Evolutionary conservation across 2,113 vertebrate genomes (phyloP).

Genomic region (Ciconia stormi): DNA sequence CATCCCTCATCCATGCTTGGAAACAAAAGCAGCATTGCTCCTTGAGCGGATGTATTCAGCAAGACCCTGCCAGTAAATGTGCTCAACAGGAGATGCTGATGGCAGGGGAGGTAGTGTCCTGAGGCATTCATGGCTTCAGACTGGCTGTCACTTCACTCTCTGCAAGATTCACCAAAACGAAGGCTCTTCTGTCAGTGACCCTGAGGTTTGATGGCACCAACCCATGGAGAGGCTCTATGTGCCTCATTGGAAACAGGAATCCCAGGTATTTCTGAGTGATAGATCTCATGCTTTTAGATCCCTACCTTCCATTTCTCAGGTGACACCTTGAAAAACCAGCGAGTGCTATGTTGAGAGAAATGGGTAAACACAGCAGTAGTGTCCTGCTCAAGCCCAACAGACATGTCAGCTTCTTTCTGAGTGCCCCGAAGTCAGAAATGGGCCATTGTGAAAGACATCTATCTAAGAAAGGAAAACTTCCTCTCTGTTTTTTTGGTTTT

Average conservation of each 20-base stretch:
- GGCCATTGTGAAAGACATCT: not conserved
- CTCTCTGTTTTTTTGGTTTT: not conserved
- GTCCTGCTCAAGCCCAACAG: rapidly evolving
- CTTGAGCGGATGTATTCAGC: not conserved
- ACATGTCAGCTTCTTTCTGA: not conserved
- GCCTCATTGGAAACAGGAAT: not conserved
- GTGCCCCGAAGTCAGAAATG: not conserved
- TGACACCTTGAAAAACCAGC: not conserved
- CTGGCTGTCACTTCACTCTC: not conserved
- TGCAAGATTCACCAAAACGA: not conserved
- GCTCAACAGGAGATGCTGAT: not conserved
- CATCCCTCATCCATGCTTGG: not conserved
- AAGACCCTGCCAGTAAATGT: not conserved
- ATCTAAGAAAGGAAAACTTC: not conserved
- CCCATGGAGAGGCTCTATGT: not conserved
- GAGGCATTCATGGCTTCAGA: not conserved
- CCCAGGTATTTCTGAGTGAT: not conserved
- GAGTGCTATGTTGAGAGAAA: not conserved
- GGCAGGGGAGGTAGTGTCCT: not conserved
- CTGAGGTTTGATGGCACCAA: not conserved
- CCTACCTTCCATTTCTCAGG: not conserved
- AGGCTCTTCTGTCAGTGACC: not conserved
- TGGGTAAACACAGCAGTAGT: not conserved
- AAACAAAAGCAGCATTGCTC: not conserved
- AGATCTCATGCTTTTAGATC: not conserved